Base-by-base conservation (phyloP, 2,888 invertebrate species). In the Tetragonula carbonaria region DNA sequence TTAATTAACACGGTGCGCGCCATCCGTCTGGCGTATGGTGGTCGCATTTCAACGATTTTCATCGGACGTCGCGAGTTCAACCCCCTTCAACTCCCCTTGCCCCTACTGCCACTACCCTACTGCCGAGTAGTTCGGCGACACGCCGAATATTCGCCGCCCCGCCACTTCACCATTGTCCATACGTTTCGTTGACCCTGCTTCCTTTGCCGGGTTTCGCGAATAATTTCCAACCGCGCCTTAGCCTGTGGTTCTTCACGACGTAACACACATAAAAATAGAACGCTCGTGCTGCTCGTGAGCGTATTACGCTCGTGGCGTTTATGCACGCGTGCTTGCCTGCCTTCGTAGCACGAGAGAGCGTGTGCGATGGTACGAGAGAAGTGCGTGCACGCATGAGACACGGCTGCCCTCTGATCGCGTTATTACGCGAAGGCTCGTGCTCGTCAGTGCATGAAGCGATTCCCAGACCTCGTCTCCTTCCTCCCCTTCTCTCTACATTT, bases 391-490 rank as follows among this genome's bases (percentile, higher is more conserved):
- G 87, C 88, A 85, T 86, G 85, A 86, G 86, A 87, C 87, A 86
- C 86, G 88, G 82, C 87, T 83, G 84, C 86, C 80, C 85, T 85
- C 85, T 88, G 92, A 93, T 93, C 92, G 91, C 87, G 91, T 93
- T 93, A 92, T 93, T 93, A 92, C 93, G 90, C 87, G 85, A 87
- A 86, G 89, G 87, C 90, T 91, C 88, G 90, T 92, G 93, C 90
- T 92, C 91, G 90, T 72, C 93, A 80, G 91, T 90, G 93, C 93
- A 92, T 93, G 92, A 93, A 93, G 91, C 84, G 89, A 92, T 90
- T 91, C 89, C 88, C 88, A 87, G 88, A 88, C 89, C 88, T 83
- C 86, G 67, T 78, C 84, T 82, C 80, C 70, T 72, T 57, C 57
- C 70, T 45, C 57, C 62, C 74, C 73, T 38, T 67, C 68, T 55